Evolutionary conservation across 2,113 vertebrate species (phyloP).

Genomic region (Bos javanicus): DNA sequence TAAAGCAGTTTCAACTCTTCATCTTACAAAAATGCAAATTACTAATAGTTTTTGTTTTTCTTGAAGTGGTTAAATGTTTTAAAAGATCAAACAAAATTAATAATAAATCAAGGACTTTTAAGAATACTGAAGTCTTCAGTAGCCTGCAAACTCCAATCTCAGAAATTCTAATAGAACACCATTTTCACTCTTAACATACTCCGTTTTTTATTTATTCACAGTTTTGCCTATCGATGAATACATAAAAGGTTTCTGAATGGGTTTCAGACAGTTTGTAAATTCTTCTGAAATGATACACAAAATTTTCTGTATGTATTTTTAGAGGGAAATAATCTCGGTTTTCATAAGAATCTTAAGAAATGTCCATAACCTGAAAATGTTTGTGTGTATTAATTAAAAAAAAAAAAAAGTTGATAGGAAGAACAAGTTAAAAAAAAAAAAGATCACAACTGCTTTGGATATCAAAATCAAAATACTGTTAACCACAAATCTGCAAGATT

Average conservation of each 20-base stretch:
- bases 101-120: not conserved
- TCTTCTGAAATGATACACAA: not conserved
- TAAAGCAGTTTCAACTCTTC: not conserved
- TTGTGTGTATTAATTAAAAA: not conserved
- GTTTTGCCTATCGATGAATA: not conserved
- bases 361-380: not conserved
- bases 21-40: not conserved
- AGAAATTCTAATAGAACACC: not conserved
- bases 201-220: not conserved
- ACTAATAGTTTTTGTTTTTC: not conserved
- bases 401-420: not conserved
- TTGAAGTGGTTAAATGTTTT: not conserved
- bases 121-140: not conserved
- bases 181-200: not conserved
- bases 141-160: not conserved
- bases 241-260: not conserved
- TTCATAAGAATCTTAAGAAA: not conserved
- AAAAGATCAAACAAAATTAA: not conserved
- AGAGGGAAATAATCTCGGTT: not conserved
- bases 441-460: not conserved
- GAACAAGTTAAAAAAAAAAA: not conserved
- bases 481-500: not conserved
- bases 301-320: not conserved
- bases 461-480: not conserved
- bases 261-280: not conserved